Evolutionary conservation across 2,888 invertebrate genomes (phyloP).

Genomic region (Junonia oenone): DNA sequence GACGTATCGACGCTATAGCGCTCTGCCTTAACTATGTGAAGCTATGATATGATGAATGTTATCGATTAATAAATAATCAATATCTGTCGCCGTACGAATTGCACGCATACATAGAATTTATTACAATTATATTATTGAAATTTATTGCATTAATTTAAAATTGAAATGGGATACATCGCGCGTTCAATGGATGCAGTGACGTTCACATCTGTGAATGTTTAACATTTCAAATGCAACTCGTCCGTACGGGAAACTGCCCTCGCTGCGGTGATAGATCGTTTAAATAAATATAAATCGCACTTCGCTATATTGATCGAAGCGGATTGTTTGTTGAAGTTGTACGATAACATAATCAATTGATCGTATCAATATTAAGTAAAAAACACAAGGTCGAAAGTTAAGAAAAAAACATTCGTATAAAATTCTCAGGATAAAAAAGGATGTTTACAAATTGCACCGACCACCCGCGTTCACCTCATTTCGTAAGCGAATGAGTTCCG

Average conservation of each 20-base stretch:
- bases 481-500: constrained; percentile 25
- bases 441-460: constrained; percentile 25
- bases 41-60: not conserved
- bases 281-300: constrained; percentile 22
- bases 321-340: not conserved
- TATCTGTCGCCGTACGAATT: constrained; percentile 20
- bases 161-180: constrained; percentile 41
- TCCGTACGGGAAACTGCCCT: constrained; percentile 7
- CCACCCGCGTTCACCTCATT: constrained; percentile 29
- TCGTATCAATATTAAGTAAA: not conserved
- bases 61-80: not conserved
- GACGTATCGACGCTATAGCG: constrained; percentile 32
- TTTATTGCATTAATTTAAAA: constrained; percentile 50
- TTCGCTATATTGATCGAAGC: not conserved
- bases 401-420: not conserved
- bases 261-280: constrained; percentile 11
- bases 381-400: not conserved
- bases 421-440: constrained; percentile 14
- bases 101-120: constrained; percentile 12
- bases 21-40: not conserved
- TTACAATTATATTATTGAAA: constrained; percentile 39
- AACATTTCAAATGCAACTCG: constrained; percentile 39
- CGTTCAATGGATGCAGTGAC: constrained; percentile 43
- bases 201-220: constrained; percentile 36
- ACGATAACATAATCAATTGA: not conserved